Base-by-base conservation (phyloP, 2,113 vertebrate genomes). In the mouse (Mus musculus) region DNA sequence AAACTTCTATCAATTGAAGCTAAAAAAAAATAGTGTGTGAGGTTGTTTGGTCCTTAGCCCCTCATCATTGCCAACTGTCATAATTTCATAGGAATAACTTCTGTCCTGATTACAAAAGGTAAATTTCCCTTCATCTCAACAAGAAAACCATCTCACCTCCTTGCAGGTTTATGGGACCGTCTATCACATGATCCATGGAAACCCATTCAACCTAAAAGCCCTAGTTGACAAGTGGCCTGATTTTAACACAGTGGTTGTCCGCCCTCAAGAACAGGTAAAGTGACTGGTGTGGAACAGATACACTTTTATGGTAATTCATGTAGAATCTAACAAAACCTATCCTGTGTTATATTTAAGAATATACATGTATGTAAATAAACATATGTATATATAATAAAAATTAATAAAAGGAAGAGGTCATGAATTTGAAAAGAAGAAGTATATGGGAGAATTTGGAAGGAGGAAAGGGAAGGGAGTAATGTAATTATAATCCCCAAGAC, bases 201-300 rank as follows among this genome's bases (percentile, higher is more conserved):
- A 98, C 33, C 95, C 96, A 0, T 98, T 97, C 86, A 97, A 95
- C 0, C 73, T 96, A 36, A 97, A 96, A 71, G 97, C 81, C 13
- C 2, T 97, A 26, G 97, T 97, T 7, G 97, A 98, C 92, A 97
- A 90, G 49, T 98, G 97, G 97, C 97, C 97, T 84, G 93, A 96
- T 72, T 98, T 97, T 78, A 95, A 73, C 2, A 97, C 97, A 11
- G 97, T 97, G 39, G 90, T 97, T 17, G 33, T 97, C 28, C 93
- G 93, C 30, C 97, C 97, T 65, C 90, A 90, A 63, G 94, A 97
- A 63, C 75, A 97, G 95, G 95, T 98, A 91, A 96, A 91, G 1
- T 49, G 16, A 42, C 17, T 16, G 3, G 13, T 2, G 11, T 42
- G 9, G n/a, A 72, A 42, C 39, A 65, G 46, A 39, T 20, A 30